Percentiles rank a stretch among this genome's conserved stretches.
Conservation (phyloP, 2,797 vertebrate genomes). For the Sternarchorhynchus goeldii region DNA sequence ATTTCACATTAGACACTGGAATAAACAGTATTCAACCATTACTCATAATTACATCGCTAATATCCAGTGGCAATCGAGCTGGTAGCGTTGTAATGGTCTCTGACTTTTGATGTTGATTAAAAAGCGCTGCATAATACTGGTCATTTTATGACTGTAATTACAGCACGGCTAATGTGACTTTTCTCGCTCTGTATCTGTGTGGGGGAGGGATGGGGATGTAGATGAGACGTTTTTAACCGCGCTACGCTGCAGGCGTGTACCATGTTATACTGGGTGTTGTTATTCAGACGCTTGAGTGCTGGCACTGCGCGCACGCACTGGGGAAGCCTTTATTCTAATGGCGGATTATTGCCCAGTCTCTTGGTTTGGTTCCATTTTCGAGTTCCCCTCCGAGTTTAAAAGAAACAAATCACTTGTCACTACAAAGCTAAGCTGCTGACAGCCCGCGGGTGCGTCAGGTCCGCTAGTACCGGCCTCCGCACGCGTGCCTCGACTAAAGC, state of each 20-base stretch:
- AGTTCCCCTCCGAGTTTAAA: neutral
- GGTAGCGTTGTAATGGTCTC: conserved; percentile 17
- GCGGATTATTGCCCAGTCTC: conserved; percentile 6
- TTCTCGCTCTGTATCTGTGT: too few relatives aligned
- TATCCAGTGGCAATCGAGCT: conserved; percentile 13
- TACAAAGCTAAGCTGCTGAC: neutral
- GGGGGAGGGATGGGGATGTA: too few relatives aligned
- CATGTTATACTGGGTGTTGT: neutral
- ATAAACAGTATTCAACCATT: neutral
- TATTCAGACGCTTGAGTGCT: neutral
- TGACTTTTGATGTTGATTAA: conserved; percentile 20
- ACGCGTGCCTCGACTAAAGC: conserved; percentile 4
- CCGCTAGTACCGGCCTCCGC: conserved; percentile 17
- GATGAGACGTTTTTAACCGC: neutral
- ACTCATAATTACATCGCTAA: conserved; percentile 23
- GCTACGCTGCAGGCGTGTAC: neutral
- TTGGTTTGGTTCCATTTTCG: neutral
- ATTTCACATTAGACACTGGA: neutral
- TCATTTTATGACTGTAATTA: neutral
- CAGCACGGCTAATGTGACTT: too few relatives aligned
- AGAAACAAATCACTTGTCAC: conserved; percentile 23
- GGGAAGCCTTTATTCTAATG: conserved; percentile 14
- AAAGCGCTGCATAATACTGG: neutral
- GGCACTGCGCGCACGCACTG: neutral
- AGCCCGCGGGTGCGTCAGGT: neutral